Percentiles rank a stretch among this genome's conserved stretches.
phyloP scores from a whole-genome alignment of 2,113 vertebrate species.

The Saccopteryx bilineata region DNA sequence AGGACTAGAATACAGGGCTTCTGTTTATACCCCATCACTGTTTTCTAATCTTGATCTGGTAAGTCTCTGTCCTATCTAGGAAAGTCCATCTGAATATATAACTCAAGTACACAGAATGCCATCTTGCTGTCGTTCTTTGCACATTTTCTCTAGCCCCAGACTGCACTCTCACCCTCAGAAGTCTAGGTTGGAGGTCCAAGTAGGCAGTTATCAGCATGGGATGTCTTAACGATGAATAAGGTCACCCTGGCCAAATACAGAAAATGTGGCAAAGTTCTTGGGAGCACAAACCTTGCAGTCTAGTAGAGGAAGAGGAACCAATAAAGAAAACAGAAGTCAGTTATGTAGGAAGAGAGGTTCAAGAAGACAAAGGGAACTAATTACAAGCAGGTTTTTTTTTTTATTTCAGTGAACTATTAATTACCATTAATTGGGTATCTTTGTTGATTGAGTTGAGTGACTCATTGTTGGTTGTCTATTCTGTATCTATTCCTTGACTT shows the following conservation, averaged over 20 bases:
- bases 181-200: background rate
- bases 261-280: slow-evolving; percentile 19
- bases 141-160: slow-evolving; percentile 12
- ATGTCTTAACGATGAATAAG: background rate
- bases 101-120: background rate
- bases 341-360: background rate
- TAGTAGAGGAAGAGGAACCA: background rate
- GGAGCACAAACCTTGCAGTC: background rate
- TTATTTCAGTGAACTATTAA: slow-evolving; percentile 31
- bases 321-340: slow-evolving; percentile 23
- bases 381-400: background rate
- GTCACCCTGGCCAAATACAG: slow-evolving; percentile 13
- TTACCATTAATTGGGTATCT: slow-evolving; percentile 29
- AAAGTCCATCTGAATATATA: background rate
- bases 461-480: background rate
- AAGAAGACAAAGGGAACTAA: slow-evolving; percentile 25
- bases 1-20: background rate
- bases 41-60: background rate
- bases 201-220: background rate
- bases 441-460: background rate
- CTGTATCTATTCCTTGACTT: background rate
- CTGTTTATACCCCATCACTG: background rate
- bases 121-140: background rate
- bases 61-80: background rate
- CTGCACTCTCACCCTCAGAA: background rate